These are phyloP conservation scores for Parazoanthus atlanticus DNA, from an alignment of 92 coral and sea anemone species.

Conservation along the genomic window DNA sequence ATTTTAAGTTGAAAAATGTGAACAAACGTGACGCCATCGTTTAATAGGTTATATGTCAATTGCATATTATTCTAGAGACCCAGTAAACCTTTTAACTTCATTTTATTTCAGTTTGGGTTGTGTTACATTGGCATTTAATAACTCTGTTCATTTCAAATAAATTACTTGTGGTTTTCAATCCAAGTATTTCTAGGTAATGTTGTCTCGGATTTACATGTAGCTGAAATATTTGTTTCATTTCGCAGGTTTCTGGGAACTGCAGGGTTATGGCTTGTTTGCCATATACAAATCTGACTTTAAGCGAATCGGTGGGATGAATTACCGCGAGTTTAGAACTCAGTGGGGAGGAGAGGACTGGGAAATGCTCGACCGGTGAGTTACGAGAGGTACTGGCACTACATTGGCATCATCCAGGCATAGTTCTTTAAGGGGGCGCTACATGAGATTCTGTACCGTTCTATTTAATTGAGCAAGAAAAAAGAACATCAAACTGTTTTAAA, in stretches of 20 bases:
- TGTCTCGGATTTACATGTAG: not conserved
- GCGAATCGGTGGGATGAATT: slow-evolving; percentile 97
- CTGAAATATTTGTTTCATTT: not conserved
- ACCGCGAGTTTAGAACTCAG: slow-evolving; percentile 81
- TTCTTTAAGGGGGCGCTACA: too few relatives aligned
- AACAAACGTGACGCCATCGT: too few relatives aligned
- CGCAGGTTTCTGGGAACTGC: slow-evolving; percentile 95
- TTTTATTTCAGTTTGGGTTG: not conserved
- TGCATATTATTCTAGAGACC: too few relatives aligned
- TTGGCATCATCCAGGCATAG: not conserved
- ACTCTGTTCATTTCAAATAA: not conserved
- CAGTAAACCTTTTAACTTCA: too few relatives aligned
- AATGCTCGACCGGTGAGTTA: slow-evolving; percentile 90
- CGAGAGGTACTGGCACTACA: not conserved
- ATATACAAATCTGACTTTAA: slow-evolving; percentile 91
- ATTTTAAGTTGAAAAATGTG: too few relatives aligned
- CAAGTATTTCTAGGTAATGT: not conserved
- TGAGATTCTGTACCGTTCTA: too few relatives aligned
- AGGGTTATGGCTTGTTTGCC: slow-evolving; percentile 96
- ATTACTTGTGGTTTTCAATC: not conserved
- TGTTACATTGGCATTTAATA: not conserved
- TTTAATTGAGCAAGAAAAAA: too few relatives aligned
- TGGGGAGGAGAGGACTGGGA: slow-evolving; percentile 99
- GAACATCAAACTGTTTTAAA: too few relatives aligned
- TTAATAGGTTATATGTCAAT: too few relatives aligned